phyloP scores from a whole-genome alignment of 2,113 vertebrate species.

The Amblyopsis rosae region DNA sequence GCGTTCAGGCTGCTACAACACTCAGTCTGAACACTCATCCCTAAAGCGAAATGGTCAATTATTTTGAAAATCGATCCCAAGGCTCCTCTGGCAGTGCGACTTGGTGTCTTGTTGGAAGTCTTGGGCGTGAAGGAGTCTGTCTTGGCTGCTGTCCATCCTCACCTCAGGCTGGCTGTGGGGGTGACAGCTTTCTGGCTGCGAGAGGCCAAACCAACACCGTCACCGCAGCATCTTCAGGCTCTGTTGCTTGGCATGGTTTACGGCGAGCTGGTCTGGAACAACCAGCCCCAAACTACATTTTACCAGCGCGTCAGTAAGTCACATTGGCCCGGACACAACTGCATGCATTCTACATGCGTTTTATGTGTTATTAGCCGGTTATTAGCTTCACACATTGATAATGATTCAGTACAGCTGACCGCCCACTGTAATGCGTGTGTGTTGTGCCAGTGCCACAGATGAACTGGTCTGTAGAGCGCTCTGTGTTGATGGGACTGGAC shows the following conservation, averaged over 20 bases:
- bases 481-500: slow-evolving; percentile 37
- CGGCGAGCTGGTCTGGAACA: slow-evolving; percentile 63
- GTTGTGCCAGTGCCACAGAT: slow-evolving; percentile 31
- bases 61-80: slow-evolving; percentile 11
- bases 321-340: background rate
- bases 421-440: background rate
- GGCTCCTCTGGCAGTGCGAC: slow-evolving; percentile 51
- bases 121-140: slow-evolving; percentile 54
- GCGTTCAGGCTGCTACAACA: too few relatives aligned
- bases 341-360: too few relatives aligned
- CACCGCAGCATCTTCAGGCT: slow-evolving; percentile 54
- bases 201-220: slow-evolving; percentile 56
- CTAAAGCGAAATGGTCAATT: background rate
- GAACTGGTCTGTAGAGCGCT: slow-evolving; percentile 50
- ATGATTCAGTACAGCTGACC: background rate
- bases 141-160: slow-evolving; percentile 50
- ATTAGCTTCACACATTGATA: background rate
- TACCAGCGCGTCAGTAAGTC: slow-evolving; percentile 39
- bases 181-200: slow-evolving; percentile 72
- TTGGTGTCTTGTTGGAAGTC: slow-evolving; percentile 58
- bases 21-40: background rate
- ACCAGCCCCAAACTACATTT: slow-evolving; percentile 24
- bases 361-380: background rate
- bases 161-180: slow-evolving; percentile 62
- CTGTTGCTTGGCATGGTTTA: slow-evolving; percentile 70